Evolutionary conservation across 2,797 vertebrate species (phyloP).

Genomic region (Microctenopoma lineatum): DNA sequence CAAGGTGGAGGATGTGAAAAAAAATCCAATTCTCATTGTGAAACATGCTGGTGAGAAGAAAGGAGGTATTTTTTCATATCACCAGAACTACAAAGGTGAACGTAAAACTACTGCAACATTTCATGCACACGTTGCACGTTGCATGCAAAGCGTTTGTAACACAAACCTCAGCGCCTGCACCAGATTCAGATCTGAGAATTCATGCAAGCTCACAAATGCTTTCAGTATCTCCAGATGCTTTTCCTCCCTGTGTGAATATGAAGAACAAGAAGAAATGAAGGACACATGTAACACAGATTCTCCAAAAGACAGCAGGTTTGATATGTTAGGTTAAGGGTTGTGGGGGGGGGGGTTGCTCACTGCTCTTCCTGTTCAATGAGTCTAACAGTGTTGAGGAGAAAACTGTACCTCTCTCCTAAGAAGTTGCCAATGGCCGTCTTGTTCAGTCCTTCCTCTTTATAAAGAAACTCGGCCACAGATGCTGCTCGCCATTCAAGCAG

Average conservation of each 20-base stretch:
- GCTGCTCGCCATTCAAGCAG: conserved; percentile 83
- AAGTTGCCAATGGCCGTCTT: conserved; percentile 94
- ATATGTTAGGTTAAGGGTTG: too few species aligned
- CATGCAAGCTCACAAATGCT: conserved; percentile 91
- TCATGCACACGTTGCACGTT: neutral
- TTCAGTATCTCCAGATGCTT: conserved; percentile 88
- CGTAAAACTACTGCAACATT: conserved; percentile 3
- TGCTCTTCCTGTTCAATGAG: too few species aligned
- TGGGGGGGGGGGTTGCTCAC: too few species aligned
- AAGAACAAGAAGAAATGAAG: neutral
- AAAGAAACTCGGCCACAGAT: conserved; percentile 90
- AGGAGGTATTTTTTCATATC: neutral
- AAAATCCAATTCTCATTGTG: neutral
- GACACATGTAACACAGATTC: neutral
- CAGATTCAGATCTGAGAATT: conserved; percentile 93
- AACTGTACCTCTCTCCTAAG: conserved; percentile 87
- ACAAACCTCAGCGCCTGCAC: conserved; percentile 93
- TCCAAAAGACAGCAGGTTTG: too few species aligned
- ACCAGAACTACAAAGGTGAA: neutral
- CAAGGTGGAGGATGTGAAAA: neutral
- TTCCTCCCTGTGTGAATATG: conserved; percentile 80
- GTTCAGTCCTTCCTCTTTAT: conserved; percentile 94
- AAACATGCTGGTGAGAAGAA: neutral
- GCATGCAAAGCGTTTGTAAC: neutral
- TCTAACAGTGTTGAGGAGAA: neutral